These are phyloP conservation scores for Drosophila neocordata DNA, from an alignment of 1,140 invertebrate species.

Conservation along the genomic window DNA sequence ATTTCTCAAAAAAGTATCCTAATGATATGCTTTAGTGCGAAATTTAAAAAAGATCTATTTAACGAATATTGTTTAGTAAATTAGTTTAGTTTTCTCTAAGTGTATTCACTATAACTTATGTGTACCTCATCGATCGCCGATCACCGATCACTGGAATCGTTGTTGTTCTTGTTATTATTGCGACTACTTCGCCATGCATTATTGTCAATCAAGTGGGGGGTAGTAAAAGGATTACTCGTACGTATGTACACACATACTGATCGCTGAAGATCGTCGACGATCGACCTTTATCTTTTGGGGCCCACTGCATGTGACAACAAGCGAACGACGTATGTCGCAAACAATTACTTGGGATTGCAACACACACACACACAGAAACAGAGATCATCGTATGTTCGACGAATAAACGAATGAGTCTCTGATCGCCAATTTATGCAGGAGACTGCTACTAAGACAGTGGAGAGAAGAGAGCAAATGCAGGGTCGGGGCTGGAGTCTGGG, in stretches of 20 bases:
- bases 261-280: constrained; percentile 47
- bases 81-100: not conserved
- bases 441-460: constrained; percentile 25
- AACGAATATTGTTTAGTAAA: not conserved
- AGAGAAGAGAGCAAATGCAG: constrained; percentile 27
- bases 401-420: constrained; percentile 8
- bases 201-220: constrained; percentile 79
- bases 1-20: too few species aligned
- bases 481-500: not conserved
- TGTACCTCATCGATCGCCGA: constrained; percentile 65
- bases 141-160: constrained; percentile 42
- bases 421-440: constrained; percentile 72
- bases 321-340: constrained; percentile 81
- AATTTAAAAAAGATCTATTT: too few species aligned
- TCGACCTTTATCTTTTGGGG: constrained; percentile 62
- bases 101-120: constrained; percentile 73
- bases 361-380: constrained; percentile 38
- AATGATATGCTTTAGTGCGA: too few species aligned
- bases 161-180: constrained; percentile 20
- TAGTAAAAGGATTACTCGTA: constrained; percentile 72
- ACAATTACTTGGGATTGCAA: constrained; percentile 81
- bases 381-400: constrained; percentile 12
- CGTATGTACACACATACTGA: constrained; percentile 1
- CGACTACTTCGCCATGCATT: constrained; percentile 78
- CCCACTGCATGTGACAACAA: constrained; percentile 72